These are phyloP conservation scores for Cacoxenus indagator DNA, from an alignment of 2,888 invertebrate genomes.

Conservation along the genomic window DNA sequence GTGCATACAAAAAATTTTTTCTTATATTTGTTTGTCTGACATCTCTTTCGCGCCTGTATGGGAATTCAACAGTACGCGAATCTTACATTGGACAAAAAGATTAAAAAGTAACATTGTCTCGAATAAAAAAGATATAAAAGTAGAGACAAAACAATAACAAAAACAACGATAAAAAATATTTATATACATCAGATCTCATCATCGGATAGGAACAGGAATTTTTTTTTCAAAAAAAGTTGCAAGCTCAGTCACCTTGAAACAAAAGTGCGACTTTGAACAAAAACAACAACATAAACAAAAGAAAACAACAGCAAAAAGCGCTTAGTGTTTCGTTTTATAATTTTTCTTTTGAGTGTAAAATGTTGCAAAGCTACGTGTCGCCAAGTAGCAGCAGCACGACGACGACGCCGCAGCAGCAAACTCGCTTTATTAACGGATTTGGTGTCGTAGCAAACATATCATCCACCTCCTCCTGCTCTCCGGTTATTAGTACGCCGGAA, in stretches of 20 bases:
- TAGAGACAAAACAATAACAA: too few relatives aligned
- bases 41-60: not conserved
- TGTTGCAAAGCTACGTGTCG: constrained; percentile 53
- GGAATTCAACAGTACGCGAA: not conserved
- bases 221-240: constrained; percentile 26
- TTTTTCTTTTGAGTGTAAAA: constrained; percentile 39
- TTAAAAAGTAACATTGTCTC: constrained; percentile 17
- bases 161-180: too few relatives aligned
- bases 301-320: constrained; percentile 31
- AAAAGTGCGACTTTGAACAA: constrained; percentile 19
- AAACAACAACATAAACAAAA: constrained; percentile 27
- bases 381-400: constrained; percentile 39
- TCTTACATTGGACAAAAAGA: constrained; percentile 16
- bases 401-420: constrained; percentile 42
- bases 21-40: constrained; percentile 10
- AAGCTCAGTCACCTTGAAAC: constrained; percentile 22
- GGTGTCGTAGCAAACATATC: constrained; percentile 25
- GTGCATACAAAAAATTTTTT: not conserved
- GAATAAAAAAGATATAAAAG: too few relatives aligned
- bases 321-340: constrained; percentile 30
- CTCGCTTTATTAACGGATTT: constrained; percentile 30
- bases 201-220: too few relatives aligned
- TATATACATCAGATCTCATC: too few relatives aligned
- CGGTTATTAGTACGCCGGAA: constrained; percentile 43
- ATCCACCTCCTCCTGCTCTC: not conserved